These are phyloP conservation scores for Belgica antarctica DNA, from an alignment of 2,888 invertebrate species.

Conservation along the genomic window DNA sequence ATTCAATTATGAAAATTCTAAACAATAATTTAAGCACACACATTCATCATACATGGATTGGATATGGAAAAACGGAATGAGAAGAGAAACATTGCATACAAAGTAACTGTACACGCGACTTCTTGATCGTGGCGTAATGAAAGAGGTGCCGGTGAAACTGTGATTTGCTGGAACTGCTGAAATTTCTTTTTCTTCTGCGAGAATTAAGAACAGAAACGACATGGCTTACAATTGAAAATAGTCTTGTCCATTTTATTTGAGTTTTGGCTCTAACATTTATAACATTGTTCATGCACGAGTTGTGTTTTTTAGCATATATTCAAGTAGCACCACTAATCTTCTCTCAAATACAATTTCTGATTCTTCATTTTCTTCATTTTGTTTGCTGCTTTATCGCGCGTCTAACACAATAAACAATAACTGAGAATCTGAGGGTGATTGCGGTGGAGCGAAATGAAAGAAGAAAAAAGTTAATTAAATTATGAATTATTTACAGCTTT, in stretches of 20 bases:
- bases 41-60: conserved; percentile 11
- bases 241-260: neutral
- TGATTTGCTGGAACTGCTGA: neutral
- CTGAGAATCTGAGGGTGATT: conserved; percentile 7
- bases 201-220: no score
- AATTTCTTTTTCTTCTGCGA: no score
- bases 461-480: conserved; percentile 31
- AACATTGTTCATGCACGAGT: neutral
- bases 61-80: neutral
- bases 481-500: conserved; percentile 32
- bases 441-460: neutral
- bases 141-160: neutral
- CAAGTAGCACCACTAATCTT: conserved; percentile 25
- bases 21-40: conserved; percentile 8
- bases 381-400: no score
- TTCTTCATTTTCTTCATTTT: neutral
- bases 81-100: neutral
- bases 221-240: neutral
- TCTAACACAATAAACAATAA: conserved; percentile 21
- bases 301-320: neutral
- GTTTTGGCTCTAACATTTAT: neutral
- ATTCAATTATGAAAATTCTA: conserved; percentile 11
- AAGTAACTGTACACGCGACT: neutral
- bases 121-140: neutral
- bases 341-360: neutral